Base-by-base conservation (phyloP, 64 coral and sea anemone species). In the Montipora capricornis region DNA sequence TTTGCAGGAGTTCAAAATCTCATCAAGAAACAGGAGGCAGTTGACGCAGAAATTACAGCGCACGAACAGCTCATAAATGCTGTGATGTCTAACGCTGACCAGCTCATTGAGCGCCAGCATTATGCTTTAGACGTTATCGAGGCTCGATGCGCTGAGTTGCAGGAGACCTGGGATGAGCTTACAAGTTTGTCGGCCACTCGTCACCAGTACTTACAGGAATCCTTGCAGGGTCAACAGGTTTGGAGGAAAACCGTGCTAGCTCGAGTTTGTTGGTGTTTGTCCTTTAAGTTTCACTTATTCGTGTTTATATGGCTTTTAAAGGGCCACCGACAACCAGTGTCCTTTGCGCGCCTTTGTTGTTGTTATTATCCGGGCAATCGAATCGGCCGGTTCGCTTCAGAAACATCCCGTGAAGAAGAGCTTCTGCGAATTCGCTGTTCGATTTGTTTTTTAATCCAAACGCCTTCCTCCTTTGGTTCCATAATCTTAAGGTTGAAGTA, bases 21-120 rank as follows among this genome's bases (percentile, higher is more conserved):
- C 69, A 77, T 98, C n/a, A 95, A 98, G 82, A 98, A 96, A 87
- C 91, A 94, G 37, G 97, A 98, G 46, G 94, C 88, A 3, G 92
- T 98, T 49, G 91, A 96, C 68, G 73, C 64, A 59, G 97, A 98
- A 51, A 70, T 90, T 16, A 98, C 61, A 44, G 90, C 94, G 47
- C 97, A 95, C 79, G 91, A 96, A 22, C 87, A 95, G 26, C 79
- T 98, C 8, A 77, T 96, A 17, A 89, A 79, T 9, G 67, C 88
- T 3, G 73, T 94, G 24, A 68, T 85, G 47, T 73, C 73, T 52
- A 91, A 82, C 44, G 97, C 90, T 85, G 91, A 92, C 64, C 83
- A 93, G 13, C 82, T 96, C 50, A 79, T 98, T 15, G 82, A 79
- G 12, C 75, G 91, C 74, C 88, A 89, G 49, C 97, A 98, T 77